Base-by-base conservation (phyloP, 2,888 invertebrate genomes). In the Macroteleia sp. region DNA sequence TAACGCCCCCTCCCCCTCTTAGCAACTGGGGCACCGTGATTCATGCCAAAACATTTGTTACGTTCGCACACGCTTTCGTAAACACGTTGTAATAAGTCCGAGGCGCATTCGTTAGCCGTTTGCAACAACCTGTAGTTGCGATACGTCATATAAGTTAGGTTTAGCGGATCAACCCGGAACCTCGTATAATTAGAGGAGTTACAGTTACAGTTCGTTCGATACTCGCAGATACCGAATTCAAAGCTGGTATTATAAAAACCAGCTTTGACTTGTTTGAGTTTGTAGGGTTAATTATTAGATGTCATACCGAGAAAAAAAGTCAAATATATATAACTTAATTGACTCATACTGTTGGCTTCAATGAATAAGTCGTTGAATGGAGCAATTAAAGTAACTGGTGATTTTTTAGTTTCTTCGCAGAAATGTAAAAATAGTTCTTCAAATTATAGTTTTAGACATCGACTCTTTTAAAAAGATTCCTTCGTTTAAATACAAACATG, bases 41-140 rank as follows among this genome's bases (percentile, higher is more conserved):
- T 74, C 77, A 74, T 64, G 44, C 69, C 20, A 10, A n/a, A 69
- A 64, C 73, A 74, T 78, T 78, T 64, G 77, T 78, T 74, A 74
- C 69, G 41, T 78, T 73, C 62, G 69, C 74, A 52, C 44, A 73
- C 41, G 14, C 39, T 67, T 41, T 61, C 57, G 52, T 66, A 69
- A 62, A 69, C 70, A 69, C 46, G 14, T 20, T 41, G 64, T 39
- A 64, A 69, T 74, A 70, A 74, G 78, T 74, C 57, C 44, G 59
- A 32, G 46, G 14, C 42, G 61, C 39, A 71, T 67, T 77, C 54
- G 66, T 77, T 71, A 50, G 22, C 44, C 12, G 62, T 48, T 54
- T 50, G 30, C 67, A 39, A 34, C 56, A 42, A 61, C 41, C 46
- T 14, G 48, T 67, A 67, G 71, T 77, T 73, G 73, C 69, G 30